These are phyloP conservation scores for Gobionotothen gibberifrons DNA, from an alignment of 2,797 vertebrate species.

Conservation along the genomic window DNA sequence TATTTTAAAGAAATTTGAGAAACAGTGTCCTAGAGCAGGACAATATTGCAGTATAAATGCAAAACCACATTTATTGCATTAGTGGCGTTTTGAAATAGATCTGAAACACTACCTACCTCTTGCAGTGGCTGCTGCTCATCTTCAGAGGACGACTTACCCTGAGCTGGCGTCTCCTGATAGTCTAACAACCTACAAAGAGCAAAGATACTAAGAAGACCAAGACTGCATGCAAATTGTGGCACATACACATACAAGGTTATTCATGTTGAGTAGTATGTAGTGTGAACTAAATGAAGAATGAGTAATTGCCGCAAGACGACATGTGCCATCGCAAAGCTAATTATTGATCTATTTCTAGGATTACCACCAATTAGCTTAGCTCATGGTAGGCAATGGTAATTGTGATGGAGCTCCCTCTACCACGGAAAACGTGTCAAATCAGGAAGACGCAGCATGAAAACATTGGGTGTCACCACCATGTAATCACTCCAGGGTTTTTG, in stretches of 20 bases:
- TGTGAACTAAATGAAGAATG: conserved; percentile 10
- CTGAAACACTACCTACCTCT: conserved; percentile 38
- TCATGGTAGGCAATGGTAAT: conserved; percentile 26
- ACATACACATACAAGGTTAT: conserved; percentile 2
- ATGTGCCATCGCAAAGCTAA: conserved; percentile 4
- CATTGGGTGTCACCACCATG: background rate
- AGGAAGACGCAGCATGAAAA: too few species aligned
- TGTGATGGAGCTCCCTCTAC: background rate
- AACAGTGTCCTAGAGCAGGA: too few species aligned
- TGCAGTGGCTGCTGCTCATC: conserved; percentile 30
- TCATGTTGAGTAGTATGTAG: background rate
- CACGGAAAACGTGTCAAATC: background rate
- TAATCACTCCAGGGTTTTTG: background rate
- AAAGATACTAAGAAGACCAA: conserved; percentile 76
- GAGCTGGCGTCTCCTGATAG: conserved; percentile 41
- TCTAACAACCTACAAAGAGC: conserved; percentile 80
- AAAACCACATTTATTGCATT: background rate
- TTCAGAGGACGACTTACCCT: conserved; percentile 64
- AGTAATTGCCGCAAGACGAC: background rate
- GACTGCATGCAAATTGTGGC: conserved; percentile 27
- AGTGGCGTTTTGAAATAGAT: background rate
- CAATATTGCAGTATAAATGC: background rate
- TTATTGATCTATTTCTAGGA: background rate
- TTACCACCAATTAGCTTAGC: conserved; percentile 15
- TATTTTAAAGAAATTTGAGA: too few species aligned